Evolutionary conservation across 1,140 invertebrate species (phyloP).

Genomic region (Drosophila pruinosa): DNA sequence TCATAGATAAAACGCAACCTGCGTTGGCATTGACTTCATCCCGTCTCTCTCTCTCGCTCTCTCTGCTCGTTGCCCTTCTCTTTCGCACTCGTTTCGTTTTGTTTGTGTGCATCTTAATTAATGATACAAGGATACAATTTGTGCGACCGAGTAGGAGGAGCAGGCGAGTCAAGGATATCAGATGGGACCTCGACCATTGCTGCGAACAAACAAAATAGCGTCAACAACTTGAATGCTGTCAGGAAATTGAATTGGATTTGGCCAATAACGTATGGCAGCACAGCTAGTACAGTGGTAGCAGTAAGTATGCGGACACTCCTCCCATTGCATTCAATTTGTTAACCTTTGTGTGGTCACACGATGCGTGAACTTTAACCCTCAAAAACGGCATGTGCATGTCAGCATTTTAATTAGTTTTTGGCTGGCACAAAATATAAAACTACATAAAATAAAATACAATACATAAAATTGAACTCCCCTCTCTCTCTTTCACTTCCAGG

Average conservation of each 20-base stretch:
- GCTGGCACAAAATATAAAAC: background rate
- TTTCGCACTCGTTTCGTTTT: background rate
- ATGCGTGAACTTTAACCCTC: slow-evolving; percentile 23
- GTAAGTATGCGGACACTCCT: too few species aligned
- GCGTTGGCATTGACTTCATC: slow-evolving; percentile 1
- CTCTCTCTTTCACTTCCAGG: too few species aligned
- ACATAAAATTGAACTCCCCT: slow-evolving; percentile 14
- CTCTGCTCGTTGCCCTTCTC: background rate
- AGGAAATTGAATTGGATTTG: slow-evolving; percentile 27
- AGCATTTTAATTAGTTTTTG: slow-evolving; percentile 40
- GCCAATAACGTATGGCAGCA: background rate
- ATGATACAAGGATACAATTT: slow-evolving; percentile 47
- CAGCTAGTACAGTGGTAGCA: too few species aligned
- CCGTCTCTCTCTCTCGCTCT: background rate
- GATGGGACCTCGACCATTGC: slow-evolving; percentile 11
- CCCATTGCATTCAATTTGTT: slow-evolving; percentile 20
- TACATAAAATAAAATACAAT: background rate
- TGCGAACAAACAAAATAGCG: slow-evolving; percentile 28
- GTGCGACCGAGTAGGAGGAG: background rate
- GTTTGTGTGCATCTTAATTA: slow-evolving; percentile 46
- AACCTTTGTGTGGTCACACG: slow-evolving; percentile 15
- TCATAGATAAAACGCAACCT: slow-evolving; percentile 44
- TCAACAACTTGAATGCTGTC: slow-evolving; percentile 21
- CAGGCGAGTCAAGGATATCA: slow-evolving; percentile 28
- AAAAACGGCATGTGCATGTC: slow-evolving; percentile 3